These are phyloP conservation scores for Lacanobia oleracea DNA, from an alignment of 2,888 invertebrate species.

Conservation along the genomic window DNA sequence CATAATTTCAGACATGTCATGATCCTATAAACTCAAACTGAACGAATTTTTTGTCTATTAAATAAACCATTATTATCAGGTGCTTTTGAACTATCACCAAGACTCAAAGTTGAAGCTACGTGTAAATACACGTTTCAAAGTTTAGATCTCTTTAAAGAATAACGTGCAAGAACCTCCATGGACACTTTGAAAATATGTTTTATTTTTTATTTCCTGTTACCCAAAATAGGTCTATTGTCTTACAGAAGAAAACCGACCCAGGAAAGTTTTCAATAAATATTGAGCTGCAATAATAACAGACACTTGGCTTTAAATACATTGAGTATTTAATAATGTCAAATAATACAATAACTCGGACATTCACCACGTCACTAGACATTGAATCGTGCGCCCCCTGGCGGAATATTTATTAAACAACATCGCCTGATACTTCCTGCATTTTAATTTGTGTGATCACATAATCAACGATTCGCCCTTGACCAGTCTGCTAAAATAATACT, in stretches of 20 bases:
- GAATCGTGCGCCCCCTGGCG: slow-evolving; percentile 43
- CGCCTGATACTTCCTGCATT: slow-evolving; percentile 57
- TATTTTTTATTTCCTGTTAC: no score
- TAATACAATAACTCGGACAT: slow-evolving; percentile 18
- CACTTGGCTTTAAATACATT: slow-evolving; percentile 10
- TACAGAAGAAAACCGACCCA: no score
- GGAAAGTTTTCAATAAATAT: no score
- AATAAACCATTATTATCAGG: neutral
- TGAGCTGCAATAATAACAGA: neutral
- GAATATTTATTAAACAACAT: slow-evolving; percentile 19
- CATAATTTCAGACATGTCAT: neutral
- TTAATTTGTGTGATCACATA: slow-evolving; percentile 36
- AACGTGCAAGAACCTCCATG: no score
- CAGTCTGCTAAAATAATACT: slow-evolving; percentile 14
- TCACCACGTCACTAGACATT: slow-evolving; percentile 53
- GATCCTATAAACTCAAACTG: no score
- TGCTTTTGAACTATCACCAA: no score
- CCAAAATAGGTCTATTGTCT: no score
- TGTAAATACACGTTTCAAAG: no score
- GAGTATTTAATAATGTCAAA: slow-evolving; percentile 15
- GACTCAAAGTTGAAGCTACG: no score
- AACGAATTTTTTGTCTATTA: neutral
- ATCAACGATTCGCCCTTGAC: slow-evolving; percentile 51
- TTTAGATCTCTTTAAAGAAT: no score
- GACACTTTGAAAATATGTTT: no score